These are phyloP conservation scores for Gonatopus flavifemur DNA, from an alignment of 1,140 invertebrate genomes.

Conservation along the genomic window DNA sequence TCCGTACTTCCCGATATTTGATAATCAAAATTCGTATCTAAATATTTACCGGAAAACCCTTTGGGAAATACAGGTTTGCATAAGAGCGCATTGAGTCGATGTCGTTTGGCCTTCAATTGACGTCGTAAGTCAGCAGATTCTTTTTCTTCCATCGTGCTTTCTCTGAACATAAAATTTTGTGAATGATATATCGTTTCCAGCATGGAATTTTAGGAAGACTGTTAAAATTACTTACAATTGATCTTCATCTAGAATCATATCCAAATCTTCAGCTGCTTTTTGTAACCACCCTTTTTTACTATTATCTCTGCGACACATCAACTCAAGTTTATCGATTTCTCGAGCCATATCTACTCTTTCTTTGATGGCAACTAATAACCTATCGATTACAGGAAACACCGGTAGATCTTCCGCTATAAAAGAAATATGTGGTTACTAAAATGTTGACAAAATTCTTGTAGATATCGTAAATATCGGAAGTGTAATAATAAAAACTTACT, in stretches of 20 bases:
- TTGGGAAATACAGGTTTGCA: slow-evolving; percentile 66
- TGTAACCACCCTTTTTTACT: slow-evolving; percentile 80
- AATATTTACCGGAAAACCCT: slow-evolving; percentile 72
- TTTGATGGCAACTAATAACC: slow-evolving; percentile 68
- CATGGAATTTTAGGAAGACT: slow-evolving; percentile 6
- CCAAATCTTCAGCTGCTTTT: slow-evolving; percentile 82
- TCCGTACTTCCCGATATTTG: slow-evolving; percentile 41
- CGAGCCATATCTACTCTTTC: slow-evolving; percentile 75
- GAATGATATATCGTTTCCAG: slow-evolving; percentile 9
- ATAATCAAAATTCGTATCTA: slow-evolving; percentile 50
- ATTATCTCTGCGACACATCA: slow-evolving; percentile 68
- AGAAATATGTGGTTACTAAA: slow-evolving; percentile 3
- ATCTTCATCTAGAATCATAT: slow-evolving; percentile 80
- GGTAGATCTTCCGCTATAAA: slow-evolving; percentile 77
- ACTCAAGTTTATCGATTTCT: slow-evolving; percentile 75
- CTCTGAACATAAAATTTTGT: slow-evolving; percentile 30
- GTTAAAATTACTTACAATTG: slow-evolving; percentile 66
- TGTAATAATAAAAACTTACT: slow-evolving; percentile 59
- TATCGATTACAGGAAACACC: slow-evolving; percentile 75
- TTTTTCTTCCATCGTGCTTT: slow-evolving; percentile 47
- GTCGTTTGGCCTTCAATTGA: slow-evolving; percentile 60
- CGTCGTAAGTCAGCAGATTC: slow-evolving; percentile 45
- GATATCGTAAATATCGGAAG: slow-evolving; percentile 2
- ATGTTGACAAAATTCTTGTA: slow-evolving; percentile 9
- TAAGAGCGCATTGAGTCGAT: slow-evolving; percentile 63